Evolutionary conservation across 2,888 invertebrate genomes (phyloP), one percentile per base, ranked within the genome.

Genomic region (Pristionchus fissidentatus): DNA sequence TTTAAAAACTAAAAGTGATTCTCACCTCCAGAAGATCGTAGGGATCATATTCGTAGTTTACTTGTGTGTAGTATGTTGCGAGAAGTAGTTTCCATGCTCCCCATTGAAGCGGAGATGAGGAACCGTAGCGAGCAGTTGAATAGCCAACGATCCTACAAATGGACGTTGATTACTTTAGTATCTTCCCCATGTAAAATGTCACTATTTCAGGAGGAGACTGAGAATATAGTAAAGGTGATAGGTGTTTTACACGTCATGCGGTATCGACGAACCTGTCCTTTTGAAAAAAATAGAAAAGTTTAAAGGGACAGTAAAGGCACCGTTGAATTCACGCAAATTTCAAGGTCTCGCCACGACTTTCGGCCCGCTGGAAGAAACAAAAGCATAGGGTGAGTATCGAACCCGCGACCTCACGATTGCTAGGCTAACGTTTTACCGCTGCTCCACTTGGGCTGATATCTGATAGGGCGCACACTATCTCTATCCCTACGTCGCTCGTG

Each of bases 61-160:
- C 55, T 81, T 81, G 60, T 5, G 70, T 41, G 41, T 83, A 83
- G 73, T 52, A 83, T 8, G 89, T 86, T 0, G 78, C 60, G 5
- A 84, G 82, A 7, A 88, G 80, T 32, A 86, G 26, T 1, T 62
- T 83, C 89, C 89, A 89, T 15, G 83, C 84, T 52, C 83, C 73
- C 7, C 46, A 38, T 13, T 55, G 41, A 10, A 46, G 49, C 29
- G 52, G 26, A 8, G 41, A 52, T 7, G 43, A 32, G 15, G 19
- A 32, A 26, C 78, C 78, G 77, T 73, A 73, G 3, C 84, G 57
- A 35, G 77, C 60, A 19, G 32, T 2, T 7, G 57, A 60, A 46
- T 62, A 84, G n/a, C 10, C 43, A 32, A 35, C 4, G 0, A 83
- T 66, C 83, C 83, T 83, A 35, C 26, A 83, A 82, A 1, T n/a